Base-by-base conservation (phyloP, 2,797 vertebrate species). In the Aldrovandia affinis region DNA sequence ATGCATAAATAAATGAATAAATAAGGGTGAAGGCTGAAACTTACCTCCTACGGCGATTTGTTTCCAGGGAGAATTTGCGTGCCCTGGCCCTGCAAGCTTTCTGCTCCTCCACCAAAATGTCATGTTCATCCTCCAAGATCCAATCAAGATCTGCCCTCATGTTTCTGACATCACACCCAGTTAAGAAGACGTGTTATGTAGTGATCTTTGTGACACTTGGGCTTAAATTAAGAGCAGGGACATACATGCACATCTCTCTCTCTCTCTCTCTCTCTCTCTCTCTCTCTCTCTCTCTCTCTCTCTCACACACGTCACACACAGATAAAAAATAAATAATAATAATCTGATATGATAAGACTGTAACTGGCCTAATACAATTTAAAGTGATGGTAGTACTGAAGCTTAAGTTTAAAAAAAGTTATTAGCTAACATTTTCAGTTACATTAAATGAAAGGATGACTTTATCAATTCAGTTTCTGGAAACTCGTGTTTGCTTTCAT, bases 41-140 rank as follows among this genome's bases (percentile, higher is more conserved):
- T 94, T 92, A 95, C 96, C 92, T 95, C 84, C 93, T 94, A 81
- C 96, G 93, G 86, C 89, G 91, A 86, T 95, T 96, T 89, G 96
- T 96, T 88, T 96, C 95, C 80, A 89, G 78, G 3, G 86, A 94
- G 85, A 93, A 91, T 89, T 94, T 95, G 79, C 92, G 93, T 39
- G 93, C 92, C 80, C 82, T 92, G 73, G 81, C 94, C 84, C 93
- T 88, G 89, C 84, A 89, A 55, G 91, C 39, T 90, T 93, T 96
- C 90, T 96, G 96, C 87, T 95, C 90, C 85, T 95, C 91, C 81
- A 93, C 89, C 90, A 96, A 82, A 3, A 89, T 88, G 44, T 33
- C 89, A 78, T 89, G 94, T 39, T 96, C 95, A 87, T 94, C 94
- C 89, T 95, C 90, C 88, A 95, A 93, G 89, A 94, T 93, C 68